Evolutionary conservation across 2,888 invertebrate species (phyloP).

Genomic region (Pristionchus entomophagus): DNA sequence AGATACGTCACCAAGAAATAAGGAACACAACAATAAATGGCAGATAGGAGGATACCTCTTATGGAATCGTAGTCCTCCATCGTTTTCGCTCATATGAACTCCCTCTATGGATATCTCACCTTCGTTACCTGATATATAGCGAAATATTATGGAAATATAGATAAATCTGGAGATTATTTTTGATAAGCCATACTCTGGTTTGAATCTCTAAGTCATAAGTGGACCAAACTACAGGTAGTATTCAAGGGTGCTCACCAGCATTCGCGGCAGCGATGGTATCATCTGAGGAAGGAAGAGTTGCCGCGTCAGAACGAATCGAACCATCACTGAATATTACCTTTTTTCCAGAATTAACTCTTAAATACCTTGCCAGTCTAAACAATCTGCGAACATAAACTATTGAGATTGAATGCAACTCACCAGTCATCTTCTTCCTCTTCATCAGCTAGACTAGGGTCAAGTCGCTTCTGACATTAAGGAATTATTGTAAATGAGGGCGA

Average conservation of each 20-base stretch:
- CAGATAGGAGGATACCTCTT: neutral
- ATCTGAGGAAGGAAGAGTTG: slow-evolving; percentile 43
- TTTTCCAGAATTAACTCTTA: no score
- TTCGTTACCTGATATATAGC: neutral
- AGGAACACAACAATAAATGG: neutral
- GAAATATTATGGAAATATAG: no score
- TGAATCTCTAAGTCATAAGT: no score
- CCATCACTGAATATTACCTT: neutral
- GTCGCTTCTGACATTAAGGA: neutral
- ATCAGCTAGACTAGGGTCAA: slow-evolving; percentile 26
- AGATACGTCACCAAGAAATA: no score
- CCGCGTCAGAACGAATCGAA: slow-evolving; percentile 41
- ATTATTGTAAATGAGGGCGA: neutral
- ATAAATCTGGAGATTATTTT: no score
- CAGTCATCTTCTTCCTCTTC: slow-evolving; percentile 46
- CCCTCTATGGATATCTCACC: slow-evolving; percentile 26
- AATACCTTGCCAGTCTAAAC: no score
- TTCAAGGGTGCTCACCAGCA: neutral
- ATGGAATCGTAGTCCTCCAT: neutral
- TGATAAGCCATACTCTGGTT: no score
- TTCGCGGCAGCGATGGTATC: slow-evolving; percentile 34
- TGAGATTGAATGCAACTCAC: no score
- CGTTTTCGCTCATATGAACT: slow-evolving; percentile 11
- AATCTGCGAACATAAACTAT: no score
- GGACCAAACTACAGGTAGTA: no score